These are phyloP conservation scores for Nemapogon koenigi DNA, from an alignment of 2,888 invertebrate species.

Conservation along the genomic window DNA sequence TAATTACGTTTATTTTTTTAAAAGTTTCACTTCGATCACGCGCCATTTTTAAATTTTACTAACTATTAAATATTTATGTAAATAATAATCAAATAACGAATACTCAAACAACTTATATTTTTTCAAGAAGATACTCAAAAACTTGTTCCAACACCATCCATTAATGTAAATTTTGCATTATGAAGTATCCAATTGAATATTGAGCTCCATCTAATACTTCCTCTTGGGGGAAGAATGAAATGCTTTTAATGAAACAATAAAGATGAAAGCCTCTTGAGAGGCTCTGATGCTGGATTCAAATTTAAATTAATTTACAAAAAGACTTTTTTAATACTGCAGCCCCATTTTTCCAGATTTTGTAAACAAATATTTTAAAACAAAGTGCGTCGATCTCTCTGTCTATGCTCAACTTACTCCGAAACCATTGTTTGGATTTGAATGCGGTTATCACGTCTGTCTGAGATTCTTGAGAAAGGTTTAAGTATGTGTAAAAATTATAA, in stretches of 20 bases:
- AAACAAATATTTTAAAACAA: not conserved
- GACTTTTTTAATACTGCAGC: not conserved
- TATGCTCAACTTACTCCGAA: not conserved
- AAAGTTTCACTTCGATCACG: no score
- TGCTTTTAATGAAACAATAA: slow-evolving; percentile 30
- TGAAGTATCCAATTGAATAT: slow-evolving; percentile 15
- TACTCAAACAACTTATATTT: no score
- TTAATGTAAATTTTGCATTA: no score
- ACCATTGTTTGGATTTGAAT: not conserved
- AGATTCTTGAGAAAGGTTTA: no score
- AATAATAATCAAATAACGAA: no score
- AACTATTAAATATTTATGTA: no score
- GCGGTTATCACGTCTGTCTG: no score
- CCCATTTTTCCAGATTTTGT: not conserved
- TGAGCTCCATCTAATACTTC: not conserved
- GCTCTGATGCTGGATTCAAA: not conserved
- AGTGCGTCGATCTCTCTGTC: not conserved
- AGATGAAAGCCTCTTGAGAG: slow-evolving; percentile 17
- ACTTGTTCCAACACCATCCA: no score
- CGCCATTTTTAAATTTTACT: no score
- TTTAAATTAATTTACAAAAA: not conserved
- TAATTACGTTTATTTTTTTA: no score
- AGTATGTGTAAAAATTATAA: no score
- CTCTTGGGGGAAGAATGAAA: slow-evolving; percentile 16
- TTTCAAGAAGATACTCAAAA: no score